Conservation (phyloP, 2,113 vertebrate genomes). For the Festucalex cinctus region DNA sequence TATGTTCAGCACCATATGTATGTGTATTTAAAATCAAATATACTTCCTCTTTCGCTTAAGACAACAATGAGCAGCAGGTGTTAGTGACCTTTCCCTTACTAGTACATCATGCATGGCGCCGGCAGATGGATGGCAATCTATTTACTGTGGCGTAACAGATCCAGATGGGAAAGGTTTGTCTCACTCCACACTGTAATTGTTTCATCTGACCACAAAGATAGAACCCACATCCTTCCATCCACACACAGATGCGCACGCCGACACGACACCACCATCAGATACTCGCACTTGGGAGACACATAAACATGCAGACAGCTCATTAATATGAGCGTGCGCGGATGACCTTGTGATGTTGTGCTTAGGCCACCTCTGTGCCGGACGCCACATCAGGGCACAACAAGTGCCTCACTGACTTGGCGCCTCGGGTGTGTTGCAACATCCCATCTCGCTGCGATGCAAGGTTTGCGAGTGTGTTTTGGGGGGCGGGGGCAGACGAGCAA, state of each 20-base stretch:
- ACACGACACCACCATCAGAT: conserved; percentile 21
- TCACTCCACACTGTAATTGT: conserved; percentile 51
- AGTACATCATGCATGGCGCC: conserved; percentile 11
- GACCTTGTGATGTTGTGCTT: conserved; percentile 65
- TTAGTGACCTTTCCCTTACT: conserved; percentile 59
- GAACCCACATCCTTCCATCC: conserved; percentile 15
- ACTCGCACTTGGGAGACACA: conserved; percentile 14
- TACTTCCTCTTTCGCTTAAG: neutral
- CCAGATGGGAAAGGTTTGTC: conserved; percentile 31
- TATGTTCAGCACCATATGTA: neutral
- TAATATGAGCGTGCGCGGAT: conserved; percentile 35
- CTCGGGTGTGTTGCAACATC: conserved; percentile 43
- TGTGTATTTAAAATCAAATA: neutral
- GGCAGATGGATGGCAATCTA: conserved; percentile 12
- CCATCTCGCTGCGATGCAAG: conserved; percentile 13
- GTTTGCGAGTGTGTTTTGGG: conserved; percentile 21
- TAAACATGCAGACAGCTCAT: conserved; percentile 30
- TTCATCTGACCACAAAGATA: conserved; percentile 36
- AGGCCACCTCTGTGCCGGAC: conserved; percentile 48
- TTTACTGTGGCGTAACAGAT: conserved; percentile 32
- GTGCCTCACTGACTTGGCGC: conserved; percentile 50
- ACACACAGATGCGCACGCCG: conserved; percentile 17
- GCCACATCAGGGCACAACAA: conserved; percentile 61
- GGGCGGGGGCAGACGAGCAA: conserved; percentile 29
- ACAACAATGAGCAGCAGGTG: conserved; percentile 60